A percentile compares a stretch with the other conserved stretches of the same genome.
phyloP scores from a whole-genome alignment of 2,888 invertebrate species.

The Trachelus iudaicus region DNA sequence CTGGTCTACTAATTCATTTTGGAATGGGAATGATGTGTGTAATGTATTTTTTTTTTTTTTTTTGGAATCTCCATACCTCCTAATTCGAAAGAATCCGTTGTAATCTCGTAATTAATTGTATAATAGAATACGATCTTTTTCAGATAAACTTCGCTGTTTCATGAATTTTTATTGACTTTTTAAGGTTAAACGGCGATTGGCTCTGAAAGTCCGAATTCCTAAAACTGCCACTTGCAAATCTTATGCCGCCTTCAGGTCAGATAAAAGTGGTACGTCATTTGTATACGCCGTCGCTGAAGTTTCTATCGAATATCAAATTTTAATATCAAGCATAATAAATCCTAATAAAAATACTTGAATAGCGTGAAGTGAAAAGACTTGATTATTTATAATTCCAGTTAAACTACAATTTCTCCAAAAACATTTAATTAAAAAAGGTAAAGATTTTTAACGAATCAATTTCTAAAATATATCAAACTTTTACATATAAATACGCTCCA shows the following conservation, averaged over 20 bases:
- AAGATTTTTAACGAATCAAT: neutral
- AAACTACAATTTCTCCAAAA: neutral
- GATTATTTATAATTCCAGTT: neutral
- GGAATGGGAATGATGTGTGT: neutral
- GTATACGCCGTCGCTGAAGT: neutral
- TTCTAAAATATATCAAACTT: neutral
- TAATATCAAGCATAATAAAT: neutral
- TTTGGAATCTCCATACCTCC: neutral
- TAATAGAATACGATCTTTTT: neutral
- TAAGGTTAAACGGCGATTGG: conserved; percentile 1
- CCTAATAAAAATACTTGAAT: neutral
- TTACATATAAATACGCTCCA: neutral
- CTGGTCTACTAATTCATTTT: neutral
- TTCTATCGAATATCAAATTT: neutral
- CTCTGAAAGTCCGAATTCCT: neutral
- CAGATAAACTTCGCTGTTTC: neutral
- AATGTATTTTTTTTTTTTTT: neutral
- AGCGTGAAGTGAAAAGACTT: neutral
- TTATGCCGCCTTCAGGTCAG: neutral
- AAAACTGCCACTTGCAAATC: neutral
- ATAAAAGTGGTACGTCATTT: neutral
- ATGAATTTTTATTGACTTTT: conserved; percentile 3
- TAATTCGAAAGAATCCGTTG: neutral
- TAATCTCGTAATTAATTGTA: neutral
- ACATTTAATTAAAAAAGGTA: neutral